A percentile compares a stretch with the other conserved stretches of the same genome.
Evolutionary conservation across 2,888 invertebrate species (phyloP).

Genomic region (Drosophila mettleri): DNA sequence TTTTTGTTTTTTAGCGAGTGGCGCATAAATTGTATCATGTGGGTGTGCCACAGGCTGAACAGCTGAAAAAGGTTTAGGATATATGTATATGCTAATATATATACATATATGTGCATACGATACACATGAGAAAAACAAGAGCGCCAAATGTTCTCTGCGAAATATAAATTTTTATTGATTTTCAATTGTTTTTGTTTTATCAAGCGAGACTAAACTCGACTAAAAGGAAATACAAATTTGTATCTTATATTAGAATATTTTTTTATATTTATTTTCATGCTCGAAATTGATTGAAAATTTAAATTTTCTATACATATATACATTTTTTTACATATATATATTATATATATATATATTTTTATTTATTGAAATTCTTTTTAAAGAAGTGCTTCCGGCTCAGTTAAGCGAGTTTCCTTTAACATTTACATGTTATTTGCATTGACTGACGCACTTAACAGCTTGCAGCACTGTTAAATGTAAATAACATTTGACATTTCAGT

Average conservation of each 20-base stretch:
- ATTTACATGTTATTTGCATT: not conserved
- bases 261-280: not conserved
- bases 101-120: not conserved
- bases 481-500: too few relatives aligned
- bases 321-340: not conserved
- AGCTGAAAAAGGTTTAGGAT: constrained; percentile 22
- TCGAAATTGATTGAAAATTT: not conserved
- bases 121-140: too few relatives aligned
- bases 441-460: not conserved
- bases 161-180: not conserved
- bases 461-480: not conserved
- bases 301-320: not conserved
- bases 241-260: not conserved
- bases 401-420: not conserved
- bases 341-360: not conserved
- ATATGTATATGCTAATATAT: not conserved
- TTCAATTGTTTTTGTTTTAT: not conserved
- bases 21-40: constrained; percentile 58
- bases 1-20: constrained; percentile 38
- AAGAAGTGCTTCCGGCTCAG: not conserved
- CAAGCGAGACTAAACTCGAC: not conserved
- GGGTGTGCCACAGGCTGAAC: constrained; percentile 47
- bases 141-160: not conserved
- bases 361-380: not conserved
- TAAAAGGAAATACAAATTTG: not conserved